A percentile compares a stretch with the other conserved stretches of the same genome.
phyloP scores from a whole-genome alignment of 2,888 invertebrate species.

The Drosophila nr. medialis region DNA sequence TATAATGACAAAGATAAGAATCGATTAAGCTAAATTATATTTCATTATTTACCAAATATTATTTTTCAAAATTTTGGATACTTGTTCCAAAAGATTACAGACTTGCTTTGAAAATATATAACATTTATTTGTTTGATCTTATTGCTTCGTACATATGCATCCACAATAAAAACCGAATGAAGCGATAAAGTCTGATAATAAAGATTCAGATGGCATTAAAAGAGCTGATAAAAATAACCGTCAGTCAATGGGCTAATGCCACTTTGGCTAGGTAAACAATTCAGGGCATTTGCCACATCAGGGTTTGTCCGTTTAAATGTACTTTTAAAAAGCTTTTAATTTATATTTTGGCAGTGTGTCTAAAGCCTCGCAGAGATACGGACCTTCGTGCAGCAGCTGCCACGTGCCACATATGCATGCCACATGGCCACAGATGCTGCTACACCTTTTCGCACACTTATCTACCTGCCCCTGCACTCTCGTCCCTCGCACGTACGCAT shows the following conservation, averaged over 20 bases:
- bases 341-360: conserved; percentile 43
- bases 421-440: conserved; percentile 28
- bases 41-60: neutral
- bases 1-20: neutral
- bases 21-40: neutral
- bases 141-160: neutral
- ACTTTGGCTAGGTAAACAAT: conserved; percentile 35
- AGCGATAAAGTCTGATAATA: neutral
- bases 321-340: conserved; percentile 66
- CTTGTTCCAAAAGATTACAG: neutral
- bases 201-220: neutral
- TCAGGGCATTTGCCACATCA: conserved; percentile 10
- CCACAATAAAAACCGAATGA: neutral
- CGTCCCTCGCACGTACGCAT: neutral
- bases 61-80: neutral
- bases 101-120: neutral
- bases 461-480: neutral
- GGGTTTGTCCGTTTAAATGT: conserved; percentile 16
- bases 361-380: conserved; percentile 21
- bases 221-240: neutral
- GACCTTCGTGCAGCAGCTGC: conserved; percentile 35
- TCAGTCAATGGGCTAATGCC: conserved; percentile 34
- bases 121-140: neutral
- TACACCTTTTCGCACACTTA: conserved; percentile 5
- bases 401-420: conserved; percentile 37